phyloP scores from a whole-genome alignment of 2,113 vertebrate species.

The Bucco capensis region DNA sequence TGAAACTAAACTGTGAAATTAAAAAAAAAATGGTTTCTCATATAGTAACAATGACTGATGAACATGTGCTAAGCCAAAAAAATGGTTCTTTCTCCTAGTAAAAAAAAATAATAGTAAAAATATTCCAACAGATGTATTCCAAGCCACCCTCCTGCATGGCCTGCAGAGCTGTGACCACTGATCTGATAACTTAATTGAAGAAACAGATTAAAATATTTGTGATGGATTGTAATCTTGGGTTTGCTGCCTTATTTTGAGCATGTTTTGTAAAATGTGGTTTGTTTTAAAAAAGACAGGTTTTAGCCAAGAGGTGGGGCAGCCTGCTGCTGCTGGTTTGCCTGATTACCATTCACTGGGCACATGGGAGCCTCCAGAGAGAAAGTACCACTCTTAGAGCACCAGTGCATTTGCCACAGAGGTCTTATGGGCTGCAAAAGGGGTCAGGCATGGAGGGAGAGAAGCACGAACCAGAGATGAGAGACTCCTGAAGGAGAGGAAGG shows the following conservation, averaged over 20 bases:
- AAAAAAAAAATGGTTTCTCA: not conserved
- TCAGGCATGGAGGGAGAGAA: not conserved
- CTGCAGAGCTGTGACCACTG: accelerated
- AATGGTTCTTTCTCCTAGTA: not conserved
- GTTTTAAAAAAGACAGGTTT: not conserved
- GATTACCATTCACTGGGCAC: not conserved
- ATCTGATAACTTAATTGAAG: not conserved
- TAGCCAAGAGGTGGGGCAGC: not conserved
- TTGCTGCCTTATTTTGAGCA: not conserved
- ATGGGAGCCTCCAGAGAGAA: not conserved
- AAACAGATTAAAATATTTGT: not conserved
- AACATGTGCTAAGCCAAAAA: not conserved
- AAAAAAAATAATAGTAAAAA: not conserved
- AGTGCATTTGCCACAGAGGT: not conserved
- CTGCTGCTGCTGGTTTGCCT: not conserved
- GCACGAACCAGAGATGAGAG: not conserved
- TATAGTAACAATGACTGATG: not conserved
- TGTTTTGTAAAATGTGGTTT: not conserved
- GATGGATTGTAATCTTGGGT: not conserved
- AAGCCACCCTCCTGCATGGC: not conserved
- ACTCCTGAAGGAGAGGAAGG: not conserved
- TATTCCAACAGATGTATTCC: not conserved
- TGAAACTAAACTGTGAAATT: not conserved
- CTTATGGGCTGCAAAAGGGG: too few relatives aligned
- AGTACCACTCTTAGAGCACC: not conserved